These are phyloP conservation scores for Eira barbara DNA, from an alignment of 2,113 vertebrate genomes.

Conservation along the genomic window DNA sequence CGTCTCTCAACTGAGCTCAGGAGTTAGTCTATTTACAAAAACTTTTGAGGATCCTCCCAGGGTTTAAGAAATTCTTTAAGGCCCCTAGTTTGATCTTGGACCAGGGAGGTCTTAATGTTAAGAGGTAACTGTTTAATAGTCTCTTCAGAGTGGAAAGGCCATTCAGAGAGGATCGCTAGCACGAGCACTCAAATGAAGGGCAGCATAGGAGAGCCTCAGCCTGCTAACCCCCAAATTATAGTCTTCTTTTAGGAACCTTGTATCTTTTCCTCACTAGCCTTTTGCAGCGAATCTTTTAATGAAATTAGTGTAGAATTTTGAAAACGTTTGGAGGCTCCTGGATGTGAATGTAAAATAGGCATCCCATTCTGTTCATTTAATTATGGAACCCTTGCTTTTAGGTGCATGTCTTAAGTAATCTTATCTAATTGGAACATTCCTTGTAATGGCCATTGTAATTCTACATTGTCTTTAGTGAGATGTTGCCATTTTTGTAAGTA, in stretches of 20 bases:
- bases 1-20: background rate
- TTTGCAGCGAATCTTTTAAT: background rate
- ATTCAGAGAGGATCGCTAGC: background rate
- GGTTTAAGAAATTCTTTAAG: background rate
- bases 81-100: background rate
- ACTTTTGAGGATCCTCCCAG: background rate
- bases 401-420: background rate
- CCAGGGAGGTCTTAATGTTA: background rate
- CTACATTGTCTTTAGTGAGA: background rate
- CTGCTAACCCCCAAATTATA: background rate
- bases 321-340: background rate
- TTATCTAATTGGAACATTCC: background rate
- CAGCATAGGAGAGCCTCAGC: background rate
- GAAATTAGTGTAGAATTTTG: background rate
- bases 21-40: background rate
- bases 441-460: background rate
- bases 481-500: background rate
- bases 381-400: background rate
- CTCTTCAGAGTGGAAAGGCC: background rate
- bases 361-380: background rate
- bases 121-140: background rate
- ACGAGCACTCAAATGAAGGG: background rate
- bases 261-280: background rate
- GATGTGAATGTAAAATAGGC: background rate
- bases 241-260: background rate